Percentiles rank a stretch among this genome's conserved stretches.
Conservation (phyloP, 2,888 invertebrate species). For the Pachydiplax longipennis region DNA sequence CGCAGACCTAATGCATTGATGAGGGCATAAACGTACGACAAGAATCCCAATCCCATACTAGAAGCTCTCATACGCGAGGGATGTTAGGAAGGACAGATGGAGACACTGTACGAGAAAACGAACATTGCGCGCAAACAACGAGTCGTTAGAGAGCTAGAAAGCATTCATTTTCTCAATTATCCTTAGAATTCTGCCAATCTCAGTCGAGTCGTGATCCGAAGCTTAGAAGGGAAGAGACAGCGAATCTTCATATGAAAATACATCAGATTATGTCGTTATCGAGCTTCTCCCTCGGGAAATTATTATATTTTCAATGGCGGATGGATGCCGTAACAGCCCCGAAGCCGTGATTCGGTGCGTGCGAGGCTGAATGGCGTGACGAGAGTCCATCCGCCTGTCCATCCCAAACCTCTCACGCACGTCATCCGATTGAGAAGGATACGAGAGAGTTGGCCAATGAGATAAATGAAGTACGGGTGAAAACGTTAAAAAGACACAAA, state of each 20-base stretch:
- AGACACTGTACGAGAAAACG: neutral
- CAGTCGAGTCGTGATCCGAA: neutral
- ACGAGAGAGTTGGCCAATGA: neutral
- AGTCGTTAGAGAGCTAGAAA: neutral
- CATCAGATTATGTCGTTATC: neutral
- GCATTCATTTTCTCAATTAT: neutral
- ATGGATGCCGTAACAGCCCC: neutral
- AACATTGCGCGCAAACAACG: neutral
- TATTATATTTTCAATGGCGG: neutral
- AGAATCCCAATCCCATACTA: neutral
- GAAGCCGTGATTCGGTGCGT: too few relatives aligned
- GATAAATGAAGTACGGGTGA: neutral
- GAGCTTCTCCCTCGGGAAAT: neutral
- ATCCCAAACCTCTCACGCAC: neutral
- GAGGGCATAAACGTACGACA: neutral
- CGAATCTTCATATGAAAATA: neutral
- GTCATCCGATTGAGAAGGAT: neutral
- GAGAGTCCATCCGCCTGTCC: neutral
- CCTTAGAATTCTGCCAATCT: neutral
- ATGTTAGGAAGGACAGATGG: neutral
- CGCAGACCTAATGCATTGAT: neutral
- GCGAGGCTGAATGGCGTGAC: neutral
- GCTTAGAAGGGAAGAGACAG: neutral
- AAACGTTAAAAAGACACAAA: neutral
- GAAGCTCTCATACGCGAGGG: neutral